These are phyloP conservation scores for Epicauta chinensis DNA, from an alignment of 1,140 invertebrate species.

Conservation along the genomic window DNA sequence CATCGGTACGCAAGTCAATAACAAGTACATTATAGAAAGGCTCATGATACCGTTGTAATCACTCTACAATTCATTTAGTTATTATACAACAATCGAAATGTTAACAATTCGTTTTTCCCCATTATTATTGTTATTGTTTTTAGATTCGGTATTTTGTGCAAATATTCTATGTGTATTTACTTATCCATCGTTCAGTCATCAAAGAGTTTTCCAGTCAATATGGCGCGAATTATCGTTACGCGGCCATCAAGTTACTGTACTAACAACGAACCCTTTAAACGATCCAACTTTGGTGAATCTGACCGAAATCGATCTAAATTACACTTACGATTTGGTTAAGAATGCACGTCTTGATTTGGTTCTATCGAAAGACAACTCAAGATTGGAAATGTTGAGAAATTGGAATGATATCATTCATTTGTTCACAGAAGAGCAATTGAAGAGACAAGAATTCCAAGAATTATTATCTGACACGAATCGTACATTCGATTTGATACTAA, in stretches of 20 bases:
- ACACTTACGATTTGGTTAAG: constrained; percentile 8
- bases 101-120: no score
- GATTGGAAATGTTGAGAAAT: not conserved
- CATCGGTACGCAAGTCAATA: no score
- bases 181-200: constrained; percentile 49
- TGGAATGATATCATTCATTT: not conserved
- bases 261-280: constrained; percentile 21
- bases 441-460: constrained; percentile 35
- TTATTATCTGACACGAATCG: constrained; percentile 29
- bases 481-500: constrained; percentile 33
- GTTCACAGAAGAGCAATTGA: constrained; percentile 41
- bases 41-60: no score
- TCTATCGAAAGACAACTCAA: constrained; percentile 6
- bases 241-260: constrained; percentile 17
- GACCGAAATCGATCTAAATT: constrained; percentile 17
- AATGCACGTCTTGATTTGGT: not conserved
- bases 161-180: constrained; percentile 47
- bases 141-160: constrained; percentile 12
- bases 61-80: no score
- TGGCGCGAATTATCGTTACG: constrained; percentile 22
- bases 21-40: no score
- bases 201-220: constrained; percentile 43
- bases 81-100: no score
- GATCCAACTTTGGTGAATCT: constrained; percentile 19
- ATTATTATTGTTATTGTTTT: no score